Conservation (phyloP, 2,113 vertebrate genomes). For the rat (Rattus norvegicus) region GRCr8 NC_086035.1:63637001-63637500, state of each 20-base stretch:
- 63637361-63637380: neutral
- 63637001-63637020: neutral
- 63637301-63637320: neutral
- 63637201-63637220: neutral
- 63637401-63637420: slow-evolving; percentile 42
- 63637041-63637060: neutral
- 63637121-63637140: neutral
- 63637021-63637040: neutral
- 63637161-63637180: too few species aligned
- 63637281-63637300: neutral
- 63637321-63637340: fast-evolving
- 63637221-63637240: neutral
- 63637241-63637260: neutral
- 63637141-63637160: neutral
- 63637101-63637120: neutral
- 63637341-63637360: neutral
- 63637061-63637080: too few species aligned
- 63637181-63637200: neutral
- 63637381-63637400: neutral
- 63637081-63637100: neutral
- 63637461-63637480: slow-evolving; percentile 90
- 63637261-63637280: neutral
- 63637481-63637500: slow-evolving; percentile 79
- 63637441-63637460: slow-evolving; percentile 96
- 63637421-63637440: slow-evolving; percentile 61